Evolutionary conservation across 2,113 vertebrate species (phyloP).

Genomic region (Centropus bengalensis): DNA sequence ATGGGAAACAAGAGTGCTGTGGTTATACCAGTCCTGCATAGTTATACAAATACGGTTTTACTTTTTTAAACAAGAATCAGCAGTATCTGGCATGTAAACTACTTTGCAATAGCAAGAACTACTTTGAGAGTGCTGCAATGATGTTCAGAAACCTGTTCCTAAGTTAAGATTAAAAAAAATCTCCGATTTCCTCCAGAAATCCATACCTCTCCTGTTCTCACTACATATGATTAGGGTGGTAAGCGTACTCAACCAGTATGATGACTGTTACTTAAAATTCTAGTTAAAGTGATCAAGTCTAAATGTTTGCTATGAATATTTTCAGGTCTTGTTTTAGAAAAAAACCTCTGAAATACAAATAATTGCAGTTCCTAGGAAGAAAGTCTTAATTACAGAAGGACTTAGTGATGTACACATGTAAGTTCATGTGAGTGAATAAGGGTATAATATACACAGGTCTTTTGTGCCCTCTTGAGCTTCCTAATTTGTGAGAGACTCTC

Average conservation of each 20-base stretch:
- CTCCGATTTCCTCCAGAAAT: not conserved
- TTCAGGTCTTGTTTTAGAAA: not conserved
- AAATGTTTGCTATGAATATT: not conserved
- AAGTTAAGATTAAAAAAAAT: not conserved
- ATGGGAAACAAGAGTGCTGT: not conserved
- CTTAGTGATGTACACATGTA: not conserved
- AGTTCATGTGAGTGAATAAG: not conserved
- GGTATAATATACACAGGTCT: not conserved
- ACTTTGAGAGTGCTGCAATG: not conserved
- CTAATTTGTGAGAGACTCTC: not conserved
- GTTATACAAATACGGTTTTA: not conserved
- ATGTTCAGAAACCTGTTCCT: not conserved
- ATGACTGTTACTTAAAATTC: not conserved
- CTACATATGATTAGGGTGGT: fast-evolving
- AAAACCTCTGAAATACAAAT: not conserved
- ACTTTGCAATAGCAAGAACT: not conserved
- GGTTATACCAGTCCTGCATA: not conserved
- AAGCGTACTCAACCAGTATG: not conserved
- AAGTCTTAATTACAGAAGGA: not conserved
- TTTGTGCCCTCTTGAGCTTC: not conserved
- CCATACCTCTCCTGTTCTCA: not conserved
- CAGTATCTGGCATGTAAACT: not conserved
- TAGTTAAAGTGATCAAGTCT: not conserved
- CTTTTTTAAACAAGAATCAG: not conserved
- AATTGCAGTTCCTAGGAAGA: not conserved